Percentiles rank a stretch among this genome's conserved stretches.
These are phyloP conservation scores for Sula dactylatra DNA, from an alignment of 2,113 vertebrate species.

Conservation along the genomic window DNA sequence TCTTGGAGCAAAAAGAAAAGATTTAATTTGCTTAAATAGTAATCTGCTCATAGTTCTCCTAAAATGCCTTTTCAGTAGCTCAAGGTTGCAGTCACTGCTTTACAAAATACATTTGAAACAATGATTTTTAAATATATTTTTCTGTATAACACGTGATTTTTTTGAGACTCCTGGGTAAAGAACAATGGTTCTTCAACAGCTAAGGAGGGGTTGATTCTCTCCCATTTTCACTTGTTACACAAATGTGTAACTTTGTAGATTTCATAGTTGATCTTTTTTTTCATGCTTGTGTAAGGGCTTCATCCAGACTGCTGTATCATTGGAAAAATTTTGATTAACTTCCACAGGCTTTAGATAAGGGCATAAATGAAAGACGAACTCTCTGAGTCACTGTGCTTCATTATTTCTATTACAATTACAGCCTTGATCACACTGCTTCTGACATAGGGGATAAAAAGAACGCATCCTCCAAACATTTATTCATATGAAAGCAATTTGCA, in stretches of 20 bases:
- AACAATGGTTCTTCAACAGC: background rate
- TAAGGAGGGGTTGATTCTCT: background rate
- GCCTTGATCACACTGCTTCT: background rate
- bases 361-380: background rate
- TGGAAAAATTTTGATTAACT: background rate
- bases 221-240: background rate
- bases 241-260: background rate
- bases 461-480: background rate
- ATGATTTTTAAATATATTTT: background rate
- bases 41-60: background rate
- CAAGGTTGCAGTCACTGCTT: background rate
- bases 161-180: background rate
- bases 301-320: background rate
- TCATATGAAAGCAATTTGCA: slow-evolving; percentile 10
- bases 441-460: background rate
- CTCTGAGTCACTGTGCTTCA: background rate
- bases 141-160: background rate
- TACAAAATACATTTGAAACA: background rate
- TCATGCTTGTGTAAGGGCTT: background rate
- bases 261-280: background rate
- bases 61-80: background rate
- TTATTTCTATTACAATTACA: background rate
- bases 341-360: background rate
- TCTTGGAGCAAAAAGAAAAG: background rate
- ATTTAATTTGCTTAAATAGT: background rate